Evolutionary conservation across 2,797 vertebrate genomes (phyloP).

Genomic region (Petrocephalus sullivani): DNA sequence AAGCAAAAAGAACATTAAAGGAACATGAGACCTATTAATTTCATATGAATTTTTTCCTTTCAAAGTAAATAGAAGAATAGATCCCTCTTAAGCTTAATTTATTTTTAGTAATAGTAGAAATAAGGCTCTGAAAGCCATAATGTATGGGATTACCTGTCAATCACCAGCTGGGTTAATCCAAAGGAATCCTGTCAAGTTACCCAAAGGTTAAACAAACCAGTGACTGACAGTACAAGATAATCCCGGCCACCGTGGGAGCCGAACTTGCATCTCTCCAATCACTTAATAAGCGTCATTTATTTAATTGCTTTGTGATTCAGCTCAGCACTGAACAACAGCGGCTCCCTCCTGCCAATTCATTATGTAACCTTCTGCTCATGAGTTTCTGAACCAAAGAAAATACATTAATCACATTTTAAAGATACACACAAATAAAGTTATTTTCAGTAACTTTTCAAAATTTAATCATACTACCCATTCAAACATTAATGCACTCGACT

Average conservation of each 20-base stretch:
- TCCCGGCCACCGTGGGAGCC: not conserved
- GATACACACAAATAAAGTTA: not conserved
- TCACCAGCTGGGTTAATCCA: not conserved
- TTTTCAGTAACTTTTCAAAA: not conserved
- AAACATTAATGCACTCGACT: not conserved
- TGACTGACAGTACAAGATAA: not conserved
- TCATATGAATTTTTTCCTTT: not conserved
- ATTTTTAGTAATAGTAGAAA: not conserved
- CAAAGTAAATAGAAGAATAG: not conserved
- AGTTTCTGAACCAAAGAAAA: not conserved
- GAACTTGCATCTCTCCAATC: not conserved
- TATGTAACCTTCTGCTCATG: not conserved
- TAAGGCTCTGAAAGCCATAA: not conserved
- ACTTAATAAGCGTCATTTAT: not conserved
- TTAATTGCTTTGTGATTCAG: conserved; percentile 4
- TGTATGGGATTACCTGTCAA: conserved; percentile 1
- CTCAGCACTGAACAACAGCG: not conserved
- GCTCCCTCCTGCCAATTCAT: not conserved
- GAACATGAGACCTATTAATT: not conserved
- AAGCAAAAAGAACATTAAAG: not conserved
- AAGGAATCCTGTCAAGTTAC: not conserved
- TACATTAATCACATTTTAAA: not conserved
- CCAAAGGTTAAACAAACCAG: not conserved
- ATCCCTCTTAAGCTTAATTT: not conserved
- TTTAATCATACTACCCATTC: not conserved